Conservation (phyloP, 2,888 invertebrate species). For the Troides aeacus region DNA sequence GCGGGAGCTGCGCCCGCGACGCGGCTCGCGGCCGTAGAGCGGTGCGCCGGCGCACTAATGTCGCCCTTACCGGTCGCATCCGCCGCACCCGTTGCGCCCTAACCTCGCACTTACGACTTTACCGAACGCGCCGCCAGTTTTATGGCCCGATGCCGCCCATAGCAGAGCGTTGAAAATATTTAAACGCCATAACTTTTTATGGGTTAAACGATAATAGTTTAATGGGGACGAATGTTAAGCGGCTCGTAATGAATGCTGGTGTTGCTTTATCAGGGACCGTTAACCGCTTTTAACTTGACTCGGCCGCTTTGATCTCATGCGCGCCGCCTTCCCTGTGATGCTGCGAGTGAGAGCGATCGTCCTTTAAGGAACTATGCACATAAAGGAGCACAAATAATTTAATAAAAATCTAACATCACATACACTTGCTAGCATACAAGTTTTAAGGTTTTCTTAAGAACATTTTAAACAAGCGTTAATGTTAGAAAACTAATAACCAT, state of each 20-base stretch:
- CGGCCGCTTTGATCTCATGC: conserved; percentile 53
- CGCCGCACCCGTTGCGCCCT: not conserved
- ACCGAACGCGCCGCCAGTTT: conserved; percentile 12
- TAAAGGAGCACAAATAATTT: not conserved
- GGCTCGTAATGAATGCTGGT: conserved; percentile 40
- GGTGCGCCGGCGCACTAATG: conserved; percentile 2
- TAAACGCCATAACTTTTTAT: conserved; percentile 69
- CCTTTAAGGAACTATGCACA: not conserved
- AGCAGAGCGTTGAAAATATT: conserved; percentile 63
- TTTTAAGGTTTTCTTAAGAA: too few relatives aligned
- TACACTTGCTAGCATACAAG: too few relatives aligned
- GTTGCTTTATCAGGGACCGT: conserved; percentile 54
- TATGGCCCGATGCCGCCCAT: conserved; percentile 22
- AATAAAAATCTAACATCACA: not conserved
- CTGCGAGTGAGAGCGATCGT: not conserved
- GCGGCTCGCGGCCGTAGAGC: not conserved
- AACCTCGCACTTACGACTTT: conserved; percentile 7
- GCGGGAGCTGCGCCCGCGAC: conserved; percentile 1
- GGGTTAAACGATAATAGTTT: conserved; percentile 62
- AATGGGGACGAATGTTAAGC: conserved; percentile 51
- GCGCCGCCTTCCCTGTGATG: not conserved
- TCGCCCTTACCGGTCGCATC: not conserved
- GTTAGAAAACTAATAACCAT: too few relatives aligned
- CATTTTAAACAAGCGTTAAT: too few relatives aligned
- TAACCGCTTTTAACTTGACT: conserved; percentile 46